phyloP scores from a whole-genome alignment of 2,888 invertebrate species.

The Hirtodrosophila histrioides region DNA sequence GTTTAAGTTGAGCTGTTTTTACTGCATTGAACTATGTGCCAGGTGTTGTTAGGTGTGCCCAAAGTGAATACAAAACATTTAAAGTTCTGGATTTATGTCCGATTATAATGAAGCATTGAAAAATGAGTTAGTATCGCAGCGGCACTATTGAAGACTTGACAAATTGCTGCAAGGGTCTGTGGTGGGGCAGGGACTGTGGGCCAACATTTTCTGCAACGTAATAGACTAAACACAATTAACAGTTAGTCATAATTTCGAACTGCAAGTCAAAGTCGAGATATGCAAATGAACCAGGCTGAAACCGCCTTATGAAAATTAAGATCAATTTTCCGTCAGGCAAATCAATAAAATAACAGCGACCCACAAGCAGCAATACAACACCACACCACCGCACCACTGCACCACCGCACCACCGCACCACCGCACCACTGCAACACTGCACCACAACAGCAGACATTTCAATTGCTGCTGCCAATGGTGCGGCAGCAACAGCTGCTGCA shows the following conservation, averaged over 20 bases:
- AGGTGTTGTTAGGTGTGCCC: too few species aligned
- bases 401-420: constrained; percentile 10
- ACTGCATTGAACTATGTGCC: background rate
- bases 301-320: constrained; percentile 54
- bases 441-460: constrained; percentile 64
- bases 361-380: constrained; percentile 8
- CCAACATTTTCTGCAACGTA: constrained; percentile 54
- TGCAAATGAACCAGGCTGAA: constrained; percentile 51
- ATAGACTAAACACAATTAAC: constrained; percentile 66
- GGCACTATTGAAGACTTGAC: too few species aligned
- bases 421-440: constrained; percentile 40
- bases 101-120: too few species aligned
- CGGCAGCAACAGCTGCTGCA: constrained; percentile 54
- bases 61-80: too few species aligned
- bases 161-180: constrained; percentile 17
- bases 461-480: constrained; percentile 53
- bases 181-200: constrained; percentile 7
- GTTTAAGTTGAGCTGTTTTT: background rate
- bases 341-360: constrained; percentile 62
- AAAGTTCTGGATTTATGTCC: too few species aligned
- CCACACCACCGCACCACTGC: constrained; percentile 11
- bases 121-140: too few species aligned
- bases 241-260: constrained; percentile 58
- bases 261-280: constrained; percentile 39
- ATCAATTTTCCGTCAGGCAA: constrained; percentile 69